Conservation (phyloP, 2,113 vertebrate genomes). For the Burhinus bistriatus region DNA sequence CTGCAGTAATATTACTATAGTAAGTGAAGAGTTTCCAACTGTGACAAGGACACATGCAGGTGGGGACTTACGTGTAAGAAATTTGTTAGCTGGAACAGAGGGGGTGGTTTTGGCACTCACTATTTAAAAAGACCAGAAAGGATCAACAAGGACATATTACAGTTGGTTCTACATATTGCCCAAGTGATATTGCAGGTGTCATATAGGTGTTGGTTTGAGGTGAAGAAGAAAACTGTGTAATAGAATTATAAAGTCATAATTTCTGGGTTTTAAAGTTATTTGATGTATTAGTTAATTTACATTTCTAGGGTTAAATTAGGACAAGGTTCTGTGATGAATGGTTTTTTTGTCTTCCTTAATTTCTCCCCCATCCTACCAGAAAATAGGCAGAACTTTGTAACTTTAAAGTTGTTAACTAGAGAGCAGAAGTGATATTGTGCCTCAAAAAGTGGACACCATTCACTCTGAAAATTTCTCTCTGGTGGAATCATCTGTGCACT, state of each 20-base stretch:
- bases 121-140: background rate
- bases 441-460: background rate
- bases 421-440: background rate
- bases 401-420: background rate
- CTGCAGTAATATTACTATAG: background rate
- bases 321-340: background rate
- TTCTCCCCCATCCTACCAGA: background rate
- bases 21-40: background rate
- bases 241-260: background rate
- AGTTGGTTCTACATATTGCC: background rate
- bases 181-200: background rate
- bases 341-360: background rate
- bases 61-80: background rate
- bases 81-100: background rate
- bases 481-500: background rate
- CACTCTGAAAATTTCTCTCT: background rate
- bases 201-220: background rate
- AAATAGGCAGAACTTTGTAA: background rate
- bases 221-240: background rate
- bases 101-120: background rate
- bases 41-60: background rate
- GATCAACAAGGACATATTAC: background rate
- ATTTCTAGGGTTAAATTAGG: background rate
- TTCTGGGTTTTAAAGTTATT: background rate
- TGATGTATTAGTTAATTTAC: background rate